Evolutionary conservation across 2,888 invertebrate species (phyloP), one percentile per base, ranked within the genome.

Genomic region (Agriotes lineatus): DNA sequence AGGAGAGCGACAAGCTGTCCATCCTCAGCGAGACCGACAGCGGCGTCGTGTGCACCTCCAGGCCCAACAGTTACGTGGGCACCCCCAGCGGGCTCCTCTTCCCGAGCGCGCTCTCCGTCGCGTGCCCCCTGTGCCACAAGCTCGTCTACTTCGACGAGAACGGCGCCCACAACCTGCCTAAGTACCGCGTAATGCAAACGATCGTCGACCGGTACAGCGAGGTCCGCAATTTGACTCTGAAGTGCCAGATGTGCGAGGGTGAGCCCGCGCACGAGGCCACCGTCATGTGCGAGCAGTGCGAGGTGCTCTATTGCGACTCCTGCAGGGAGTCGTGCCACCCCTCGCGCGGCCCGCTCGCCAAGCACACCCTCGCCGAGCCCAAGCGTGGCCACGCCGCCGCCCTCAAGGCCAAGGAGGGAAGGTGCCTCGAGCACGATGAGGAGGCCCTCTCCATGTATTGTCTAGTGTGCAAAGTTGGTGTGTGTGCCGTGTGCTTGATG

Each of bases 1-100:
- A 95, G 83, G 96, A 96, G 83, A 93, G 94, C 74, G 97, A 97
- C 86, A 96, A 97, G 85, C 88, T 96, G 73, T 96, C 96, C 70
- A 94, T 97, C 74, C 90, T 98, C 60, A 97, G 96, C 84, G 99
- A 99, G 87, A 96, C 98, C 12, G 99, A 99, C 86, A 96, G 96
- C 78, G 99, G 99, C 61, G 98, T 99, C 65, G 96, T 98, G 72
- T 92, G 90, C 83, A 94, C 94, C 79, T 93, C 93, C 70, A 88
- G 96, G 74, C 96, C 96, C 71, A 94, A 93, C 78, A 95, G 95
- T 81, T 96, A 95, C 87, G 94, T 96, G 72, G 96, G 96, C 71
- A 95, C 95, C 14, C 94, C 93, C 35, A 91, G 90, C 79, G 85
- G 90, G 1, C 25, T 88, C 52, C 78, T 89, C 50, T 91, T 90